Conservation (phyloP, 2,888 invertebrate genomes). For the Candidula unifasciata region DNA sequence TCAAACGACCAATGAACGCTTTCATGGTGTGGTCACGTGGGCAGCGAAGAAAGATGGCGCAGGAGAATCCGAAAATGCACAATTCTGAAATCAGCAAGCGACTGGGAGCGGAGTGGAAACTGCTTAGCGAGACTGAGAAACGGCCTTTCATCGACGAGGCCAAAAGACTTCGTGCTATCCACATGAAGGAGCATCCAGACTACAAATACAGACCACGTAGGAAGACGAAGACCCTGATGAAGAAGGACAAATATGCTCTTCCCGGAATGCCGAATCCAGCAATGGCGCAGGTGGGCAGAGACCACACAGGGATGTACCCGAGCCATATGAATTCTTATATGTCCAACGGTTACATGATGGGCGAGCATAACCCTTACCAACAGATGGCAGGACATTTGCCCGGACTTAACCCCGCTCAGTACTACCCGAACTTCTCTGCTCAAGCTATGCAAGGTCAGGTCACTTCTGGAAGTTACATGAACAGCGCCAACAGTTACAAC, state of each 20-base stretch:
- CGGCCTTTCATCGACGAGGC: conserved; percentile 99
- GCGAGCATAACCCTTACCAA: conserved; percentile 86
- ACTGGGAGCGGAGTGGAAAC: conserved; percentile 98
- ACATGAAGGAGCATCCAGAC: conserved; percentile 99
- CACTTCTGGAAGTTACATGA: conserved; percentile 83
- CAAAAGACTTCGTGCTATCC: conserved; percentile 95
- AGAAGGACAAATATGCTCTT: conserved; percentile 88
- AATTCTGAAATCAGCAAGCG: conserved; percentile 98
- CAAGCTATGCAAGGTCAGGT: conserved; percentile 77
- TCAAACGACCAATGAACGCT: conserved; percentile 99
- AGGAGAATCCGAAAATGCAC: conserved; percentile 99
- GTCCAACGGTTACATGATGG: conserved; percentile 90
- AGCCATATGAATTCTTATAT: conserved; percentile 89
- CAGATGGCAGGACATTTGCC: conserved; percentile 79
- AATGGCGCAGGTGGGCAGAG: conserved; percentile 75
- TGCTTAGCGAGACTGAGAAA: conserved; percentile 95
- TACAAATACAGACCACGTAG: conserved; percentile 98
- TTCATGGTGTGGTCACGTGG: conserved; percentile 98
- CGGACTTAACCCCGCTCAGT: conserved; percentile 78
- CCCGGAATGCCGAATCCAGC: conserved; percentile 74
- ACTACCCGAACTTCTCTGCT: conserved; percentile 82
- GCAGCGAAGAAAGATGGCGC: conserved; percentile 98
- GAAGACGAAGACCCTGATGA: conserved; percentile 91
- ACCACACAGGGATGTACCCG: conserved; percentile 78
- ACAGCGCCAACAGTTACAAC: conserved; percentile 83